phyloP scores from a whole-genome alignment of 2,113 vertebrate genomes.

The Picathartes gymnocephalus region DNA sequence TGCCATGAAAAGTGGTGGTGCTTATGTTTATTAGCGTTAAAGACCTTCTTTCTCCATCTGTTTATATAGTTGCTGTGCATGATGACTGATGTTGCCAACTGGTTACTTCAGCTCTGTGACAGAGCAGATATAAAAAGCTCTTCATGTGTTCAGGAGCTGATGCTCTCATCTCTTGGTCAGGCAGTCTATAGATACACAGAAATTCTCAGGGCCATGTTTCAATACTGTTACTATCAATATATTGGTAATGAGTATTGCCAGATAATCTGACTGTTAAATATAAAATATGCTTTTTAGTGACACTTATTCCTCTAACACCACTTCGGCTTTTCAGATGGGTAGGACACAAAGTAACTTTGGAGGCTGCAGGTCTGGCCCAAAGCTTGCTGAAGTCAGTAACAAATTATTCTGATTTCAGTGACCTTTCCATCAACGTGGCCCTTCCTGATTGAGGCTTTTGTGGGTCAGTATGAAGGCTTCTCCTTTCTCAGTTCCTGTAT shows the following conservation, averaged over 20 bases:
- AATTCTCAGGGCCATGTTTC: background rate
- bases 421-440: background rate
- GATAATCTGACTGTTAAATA: background rate
- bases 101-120: slow-evolving; percentile 16
- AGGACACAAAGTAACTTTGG: background rate
- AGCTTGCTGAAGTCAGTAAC: background rate
- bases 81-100: slow-evolving; percentile 30
- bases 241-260: background rate
- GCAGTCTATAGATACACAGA: background rate
- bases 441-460: background rate
- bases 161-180: background rate
- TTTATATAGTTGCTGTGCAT: slow-evolving; percentile 18
- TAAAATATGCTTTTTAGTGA: background rate
- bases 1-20: background rate
- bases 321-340: background rate
- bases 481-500: background rate
- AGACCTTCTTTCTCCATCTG: background rate
- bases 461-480: background rate
- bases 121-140: slow-evolving; percentile 35
- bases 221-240: background rate
- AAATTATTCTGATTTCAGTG: background rate
- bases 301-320: background rate
- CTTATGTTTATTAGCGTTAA: background rate
- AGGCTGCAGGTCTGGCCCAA: background rate
- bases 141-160: background rate